Evolutionary conservation across 2,888 invertebrate species (phyloP).

Genomic region (Uropetala carovei): DNA sequence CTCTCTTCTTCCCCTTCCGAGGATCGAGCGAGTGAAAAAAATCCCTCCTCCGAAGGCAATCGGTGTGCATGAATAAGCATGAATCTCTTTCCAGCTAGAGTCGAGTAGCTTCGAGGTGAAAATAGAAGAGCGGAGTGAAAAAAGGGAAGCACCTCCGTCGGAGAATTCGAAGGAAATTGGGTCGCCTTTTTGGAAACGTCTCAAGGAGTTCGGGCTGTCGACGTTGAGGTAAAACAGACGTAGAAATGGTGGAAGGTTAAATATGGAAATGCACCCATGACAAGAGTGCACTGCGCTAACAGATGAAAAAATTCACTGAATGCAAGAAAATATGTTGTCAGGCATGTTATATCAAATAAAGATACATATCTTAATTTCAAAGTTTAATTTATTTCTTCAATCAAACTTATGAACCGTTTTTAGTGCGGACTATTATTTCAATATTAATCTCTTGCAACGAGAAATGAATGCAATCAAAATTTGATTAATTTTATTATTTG

Average conservation of each 20-base stretch:
- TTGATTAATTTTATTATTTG: too few relatives aligned
- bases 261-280: background rate
- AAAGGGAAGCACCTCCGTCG: background rate
- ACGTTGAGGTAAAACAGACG: background rate
- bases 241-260: background rate
- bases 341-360: too few relatives aligned
- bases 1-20: background rate
- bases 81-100: background rate
- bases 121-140: background rate
- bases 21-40: background rate
- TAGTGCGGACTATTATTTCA: too few relatives aligned
- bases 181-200: background rate
- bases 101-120: background rate
- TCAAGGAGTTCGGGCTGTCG: slow-evolving; percentile 11
- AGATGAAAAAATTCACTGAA: too few relatives aligned
- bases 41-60: slow-evolving; percentile 26
- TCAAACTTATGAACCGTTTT: too few relatives aligned
- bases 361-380: too few relatives aligned
- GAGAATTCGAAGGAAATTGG: background rate
- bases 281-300: too few relatives aligned
- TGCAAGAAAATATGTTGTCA: too few relatives aligned
- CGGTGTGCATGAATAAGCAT: slow-evolving; percentile 45
- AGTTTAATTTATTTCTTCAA: too few relatives aligned
- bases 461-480: too few relatives aligned
- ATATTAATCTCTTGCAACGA: too few relatives aligned